phyloP scores from a whole-genome alignment of 2,888 invertebrate genomes.

The Cheilosia urbana region DNA sequence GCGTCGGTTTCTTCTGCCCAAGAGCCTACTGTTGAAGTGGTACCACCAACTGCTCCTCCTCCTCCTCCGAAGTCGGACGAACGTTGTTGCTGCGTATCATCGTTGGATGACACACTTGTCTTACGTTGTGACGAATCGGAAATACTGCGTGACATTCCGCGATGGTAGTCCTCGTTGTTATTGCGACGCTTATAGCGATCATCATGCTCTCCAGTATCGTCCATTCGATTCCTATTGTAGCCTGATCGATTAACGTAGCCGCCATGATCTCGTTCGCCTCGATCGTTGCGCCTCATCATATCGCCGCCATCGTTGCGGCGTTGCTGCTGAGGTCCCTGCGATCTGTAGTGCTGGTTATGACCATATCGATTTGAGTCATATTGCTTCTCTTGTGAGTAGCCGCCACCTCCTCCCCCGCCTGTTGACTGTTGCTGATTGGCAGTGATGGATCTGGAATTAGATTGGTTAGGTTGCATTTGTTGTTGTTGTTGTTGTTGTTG shows the following conservation, averaged over 20 bases:
- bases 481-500: conserved; percentile 50
- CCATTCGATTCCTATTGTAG: conserved; percentile 78
- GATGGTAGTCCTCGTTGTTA: conserved; percentile 78
- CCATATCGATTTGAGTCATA: conserved; percentile 65
- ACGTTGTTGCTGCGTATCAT: conserved; percentile 79
- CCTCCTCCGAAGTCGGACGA: conserved; percentile 71
- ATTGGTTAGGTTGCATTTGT: conserved; percentile 60
- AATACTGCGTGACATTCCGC: conserved; percentile 82
- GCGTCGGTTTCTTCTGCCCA: conserved; percentile 85
- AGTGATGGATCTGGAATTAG: conserved; percentile 76
- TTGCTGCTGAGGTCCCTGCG: conserved; percentile 46
- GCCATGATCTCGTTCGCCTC: conserved; percentile 65
- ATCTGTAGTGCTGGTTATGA: conserved; percentile 63
- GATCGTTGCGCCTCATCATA: conserved; percentile 69
- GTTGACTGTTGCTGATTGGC: conserved; percentile 77
- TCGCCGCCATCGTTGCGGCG: conserved; percentile 68
- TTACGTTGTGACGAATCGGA: conserved; percentile 84
- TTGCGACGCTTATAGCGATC: conserved; percentile 78
- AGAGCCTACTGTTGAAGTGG: conserved; percentile 79
- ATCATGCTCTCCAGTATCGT: conserved; percentile 78
- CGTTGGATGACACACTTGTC: conserved; percentile 83
- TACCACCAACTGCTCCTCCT: conserved; percentile 57
- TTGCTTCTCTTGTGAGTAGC: conserved; percentile 70
- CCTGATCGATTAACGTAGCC: conserved; percentile 61
- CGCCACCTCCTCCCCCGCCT: conserved; percentile 71